These are phyloP conservation scores for Neotragus moschatus DNA, from an alignment of 2,113 vertebrate species.

Conservation along the genomic window DNA sequence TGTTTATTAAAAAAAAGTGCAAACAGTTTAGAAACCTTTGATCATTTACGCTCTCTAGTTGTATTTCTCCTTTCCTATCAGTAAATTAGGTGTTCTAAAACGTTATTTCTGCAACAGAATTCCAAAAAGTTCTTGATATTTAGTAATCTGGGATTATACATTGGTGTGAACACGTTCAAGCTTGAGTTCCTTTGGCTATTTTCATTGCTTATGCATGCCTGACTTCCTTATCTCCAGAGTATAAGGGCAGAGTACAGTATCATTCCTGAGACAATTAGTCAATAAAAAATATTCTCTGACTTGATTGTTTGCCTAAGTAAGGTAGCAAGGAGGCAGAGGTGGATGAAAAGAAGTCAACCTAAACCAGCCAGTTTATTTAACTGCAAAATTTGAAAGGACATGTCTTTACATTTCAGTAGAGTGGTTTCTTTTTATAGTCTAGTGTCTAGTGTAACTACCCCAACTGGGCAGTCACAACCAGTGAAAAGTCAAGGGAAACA, in stretches of 20 bases:
- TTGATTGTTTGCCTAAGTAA: conserved; percentile 37
- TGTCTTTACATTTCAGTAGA: neutral
- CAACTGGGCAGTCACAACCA: neutral
- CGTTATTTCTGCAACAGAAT: neutral
- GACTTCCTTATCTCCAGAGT: neutral
- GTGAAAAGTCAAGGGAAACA: neutral
- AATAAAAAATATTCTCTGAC: neutral
- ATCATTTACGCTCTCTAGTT: neutral
- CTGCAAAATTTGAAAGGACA: neutral
- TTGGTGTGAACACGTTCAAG: neutral
- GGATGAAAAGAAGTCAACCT: neutral
- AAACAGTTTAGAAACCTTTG: conserved; percentile 1
- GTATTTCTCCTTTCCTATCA: neutral
- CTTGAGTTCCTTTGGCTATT: neutral
- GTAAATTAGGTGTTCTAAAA: neutral
- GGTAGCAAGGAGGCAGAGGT: neutral
- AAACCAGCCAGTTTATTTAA: neutral
- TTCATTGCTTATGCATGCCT: neutral
- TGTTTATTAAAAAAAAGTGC: neutral
- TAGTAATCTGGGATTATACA: neutral
- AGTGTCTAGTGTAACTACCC: neutral
- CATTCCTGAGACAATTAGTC: neutral
- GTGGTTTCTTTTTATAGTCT: neutral
- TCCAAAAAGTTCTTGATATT: neutral
- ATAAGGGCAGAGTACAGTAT: neutral